Evolutionary conservation across 2,888 invertebrate species (phyloP).

Genomic region (Cheilosia vernalis): DNA sequence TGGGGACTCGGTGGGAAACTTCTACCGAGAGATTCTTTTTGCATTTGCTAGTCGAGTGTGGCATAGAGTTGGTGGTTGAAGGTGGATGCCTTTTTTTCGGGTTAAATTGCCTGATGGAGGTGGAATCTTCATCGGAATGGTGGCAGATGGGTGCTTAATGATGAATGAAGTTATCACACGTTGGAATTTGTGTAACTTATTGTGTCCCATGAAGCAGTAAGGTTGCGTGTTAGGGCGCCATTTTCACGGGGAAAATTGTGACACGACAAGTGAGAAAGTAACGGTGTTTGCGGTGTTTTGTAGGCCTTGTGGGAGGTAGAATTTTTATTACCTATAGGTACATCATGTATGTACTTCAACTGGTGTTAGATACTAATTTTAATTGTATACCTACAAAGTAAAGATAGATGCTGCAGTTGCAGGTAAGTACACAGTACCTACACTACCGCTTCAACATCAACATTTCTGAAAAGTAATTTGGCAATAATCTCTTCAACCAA

Average conservation of each 20-base stretch:
- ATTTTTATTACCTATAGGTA: no score
- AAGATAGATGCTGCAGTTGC: no score
- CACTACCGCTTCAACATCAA: no score
- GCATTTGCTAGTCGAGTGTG: constrained; percentile 13
- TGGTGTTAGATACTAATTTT: no score
- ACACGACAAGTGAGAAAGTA: background rate
- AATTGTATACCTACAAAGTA: no score
- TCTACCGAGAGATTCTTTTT: constrained; percentile 23
- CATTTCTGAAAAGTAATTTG: no score
- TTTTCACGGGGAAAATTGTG: background rate
- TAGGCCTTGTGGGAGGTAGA: no score
- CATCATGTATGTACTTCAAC: no score
- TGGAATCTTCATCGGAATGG: background rate
- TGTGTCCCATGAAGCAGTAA: background rate
- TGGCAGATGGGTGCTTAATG: constrained; percentile 35
- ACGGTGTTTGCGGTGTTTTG: background rate
- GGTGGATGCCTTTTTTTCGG: background rate
- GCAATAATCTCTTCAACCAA: no score
- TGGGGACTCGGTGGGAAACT: background rate
- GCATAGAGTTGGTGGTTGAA: constrained; percentile 26
- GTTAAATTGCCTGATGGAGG: constrained; percentile 16
- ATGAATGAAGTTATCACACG: constrained; percentile 54
- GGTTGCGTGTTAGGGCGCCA: background rate
- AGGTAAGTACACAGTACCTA: no score
- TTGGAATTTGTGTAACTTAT: constrained; percentile 6